phyloP scores from a whole-genome alignment of 2,797 vertebrate genomes.

The Dendrocincla tyrannina region DNA sequence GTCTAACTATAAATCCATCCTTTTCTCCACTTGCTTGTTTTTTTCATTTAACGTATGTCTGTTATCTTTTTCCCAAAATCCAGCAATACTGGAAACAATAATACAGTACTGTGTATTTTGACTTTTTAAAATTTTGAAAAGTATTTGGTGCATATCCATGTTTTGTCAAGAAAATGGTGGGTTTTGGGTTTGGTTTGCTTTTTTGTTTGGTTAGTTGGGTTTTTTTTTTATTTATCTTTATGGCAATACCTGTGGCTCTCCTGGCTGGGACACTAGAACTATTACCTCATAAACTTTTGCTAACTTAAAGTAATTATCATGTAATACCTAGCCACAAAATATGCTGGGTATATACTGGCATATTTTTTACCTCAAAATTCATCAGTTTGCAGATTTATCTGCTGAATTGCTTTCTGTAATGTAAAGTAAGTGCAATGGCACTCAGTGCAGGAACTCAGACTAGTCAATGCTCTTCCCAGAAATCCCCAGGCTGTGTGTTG shows the following conservation, averaged over 20 bases:
- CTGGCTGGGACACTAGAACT: not conserved
- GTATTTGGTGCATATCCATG: not conserved
- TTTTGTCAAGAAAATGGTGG: not conserved
- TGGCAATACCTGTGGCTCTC: not conserved
- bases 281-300: not conserved
- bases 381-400: not conserved
- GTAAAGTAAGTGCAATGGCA: not conserved
- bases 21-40: not conserved
- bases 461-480: not conserved
- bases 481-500: not conserved
- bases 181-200: rapidly evolving
- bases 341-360: not conserved
- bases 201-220: not conserved
- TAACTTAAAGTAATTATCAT: not conserved
- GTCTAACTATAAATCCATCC: not conserved
- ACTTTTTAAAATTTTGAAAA: not conserved
- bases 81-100: not conserved
- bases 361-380: not conserved
- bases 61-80: not conserved
- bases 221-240: not conserved
- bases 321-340: not conserved
- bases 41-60: not conserved
- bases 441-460: not conserved
- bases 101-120: not conserved
- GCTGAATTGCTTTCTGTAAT: not conserved